A percentile compares a stretch with the other conserved stretches of the same genome.
phyloP scores from a whole-genome alignment of 2,888 invertebrate genomes.

The Epinotia ramella region DNA sequence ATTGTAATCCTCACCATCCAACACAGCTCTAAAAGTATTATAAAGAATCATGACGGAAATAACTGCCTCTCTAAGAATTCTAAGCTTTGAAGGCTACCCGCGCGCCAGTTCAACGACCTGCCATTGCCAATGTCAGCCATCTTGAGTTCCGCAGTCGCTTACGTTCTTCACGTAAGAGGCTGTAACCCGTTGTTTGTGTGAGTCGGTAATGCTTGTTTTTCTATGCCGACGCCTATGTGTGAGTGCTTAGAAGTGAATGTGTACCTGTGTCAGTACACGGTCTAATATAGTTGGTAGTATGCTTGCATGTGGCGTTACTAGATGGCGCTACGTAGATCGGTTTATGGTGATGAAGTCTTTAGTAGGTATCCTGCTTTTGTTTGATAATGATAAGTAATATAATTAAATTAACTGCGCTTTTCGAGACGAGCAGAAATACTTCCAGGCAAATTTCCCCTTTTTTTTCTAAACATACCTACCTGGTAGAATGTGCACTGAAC shows the following conservation, averaged over 20 bases:
- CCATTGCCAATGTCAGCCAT: conserved; percentile 86
- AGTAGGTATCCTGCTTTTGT: background rate
- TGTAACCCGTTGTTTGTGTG: conserved; percentile 79
- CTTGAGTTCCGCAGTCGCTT: conserved; percentile 85
- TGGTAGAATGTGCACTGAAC: too few species aligned
- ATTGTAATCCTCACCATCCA: conserved; percentile 50
- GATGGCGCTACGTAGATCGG: conserved; percentile 54
- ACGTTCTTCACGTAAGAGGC: conserved; percentile 85
- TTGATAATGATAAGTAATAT: background rate
- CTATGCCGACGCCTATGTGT: conserved; percentile 71
- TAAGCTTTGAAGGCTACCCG: conserved; percentile 84
- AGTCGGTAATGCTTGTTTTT: conserved; percentile 80
- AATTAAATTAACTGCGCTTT: background rate
- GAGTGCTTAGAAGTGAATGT: conserved; percentile 72
- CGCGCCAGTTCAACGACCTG: conserved; percentile 77
- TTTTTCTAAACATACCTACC: too few species aligned
- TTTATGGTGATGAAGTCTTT: conserved; percentile 9
- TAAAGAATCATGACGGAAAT: conserved; percentile 75
- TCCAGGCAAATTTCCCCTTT: too few species aligned
- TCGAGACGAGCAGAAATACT: too few species aligned
- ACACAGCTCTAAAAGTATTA: conserved; percentile 62
- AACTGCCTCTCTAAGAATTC: conserved; percentile 82
- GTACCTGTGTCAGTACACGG: conserved; percentile 54
- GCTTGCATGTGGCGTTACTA: conserved; percentile 52
- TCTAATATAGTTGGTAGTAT: conserved; percentile 47